These are phyloP conservation scores for Strix uralensis DNA, from an alignment of 2,113 vertebrate genomes.

Conservation along the genomic window DNA sequence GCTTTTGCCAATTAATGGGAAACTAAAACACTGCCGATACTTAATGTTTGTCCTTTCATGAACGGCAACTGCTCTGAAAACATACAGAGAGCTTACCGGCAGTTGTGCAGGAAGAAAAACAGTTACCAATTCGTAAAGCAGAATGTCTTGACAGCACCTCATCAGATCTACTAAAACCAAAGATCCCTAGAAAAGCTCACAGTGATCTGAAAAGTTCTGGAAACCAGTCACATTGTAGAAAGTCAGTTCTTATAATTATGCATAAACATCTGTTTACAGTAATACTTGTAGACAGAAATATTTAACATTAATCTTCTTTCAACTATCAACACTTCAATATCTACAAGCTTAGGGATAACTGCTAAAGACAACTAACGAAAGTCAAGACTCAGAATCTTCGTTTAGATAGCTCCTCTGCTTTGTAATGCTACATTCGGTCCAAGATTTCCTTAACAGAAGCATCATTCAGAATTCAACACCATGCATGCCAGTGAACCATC, in stretches of 20 bases:
- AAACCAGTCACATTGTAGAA: background rate
- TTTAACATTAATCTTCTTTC: background rate
- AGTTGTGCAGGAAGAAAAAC: background rate
- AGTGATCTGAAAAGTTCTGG: background rate
- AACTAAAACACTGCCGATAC: accelerated
- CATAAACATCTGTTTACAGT: background rate
- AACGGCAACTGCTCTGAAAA: background rate
- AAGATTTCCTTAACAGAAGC: background rate
- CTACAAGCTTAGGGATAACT: background rate
- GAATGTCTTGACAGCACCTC: background rate
- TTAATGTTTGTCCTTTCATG: background rate
- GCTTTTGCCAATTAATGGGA: background rate
- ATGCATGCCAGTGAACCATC: background rate
- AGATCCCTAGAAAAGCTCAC: background rate
- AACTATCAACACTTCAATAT: background rate
- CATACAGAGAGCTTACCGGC: background rate
- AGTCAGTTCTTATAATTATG: background rate
- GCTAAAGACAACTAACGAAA: background rate
- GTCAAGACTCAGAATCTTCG: background rate
- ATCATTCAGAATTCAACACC: background rate
- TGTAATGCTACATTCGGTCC: background rate
- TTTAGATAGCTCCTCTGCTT: background rate
- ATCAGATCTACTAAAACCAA: background rate
- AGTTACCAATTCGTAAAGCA: background rate
- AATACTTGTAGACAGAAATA: background rate